Percentiles rank a stretch among this genome's conserved stretches.
Conservation (phyloP, 1,140 invertebrate species). For the Zaprionus lachaisei region DNA sequence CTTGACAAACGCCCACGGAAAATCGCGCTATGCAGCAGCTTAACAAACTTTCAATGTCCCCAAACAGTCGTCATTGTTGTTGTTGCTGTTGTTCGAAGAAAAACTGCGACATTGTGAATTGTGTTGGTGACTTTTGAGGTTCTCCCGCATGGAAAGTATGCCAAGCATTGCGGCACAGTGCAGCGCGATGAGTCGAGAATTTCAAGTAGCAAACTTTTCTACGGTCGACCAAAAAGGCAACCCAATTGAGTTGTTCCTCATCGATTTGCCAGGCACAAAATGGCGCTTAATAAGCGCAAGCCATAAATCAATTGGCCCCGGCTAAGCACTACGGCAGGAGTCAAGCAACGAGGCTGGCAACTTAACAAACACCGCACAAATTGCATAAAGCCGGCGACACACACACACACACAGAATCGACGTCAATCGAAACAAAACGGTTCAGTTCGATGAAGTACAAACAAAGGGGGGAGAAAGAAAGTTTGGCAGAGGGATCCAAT, state of each 20-base stretch:
- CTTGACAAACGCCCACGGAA: slow-evolving; percentile 19
- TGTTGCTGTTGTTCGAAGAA: not conserved
- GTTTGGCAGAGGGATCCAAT: not conserved
- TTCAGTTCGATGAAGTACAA: slow-evolving; percentile 42
- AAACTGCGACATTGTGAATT: slow-evolving; percentile 52
- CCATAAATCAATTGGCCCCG: slow-evolving; percentile 69
- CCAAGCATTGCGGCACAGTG: slow-evolving; percentile 27
- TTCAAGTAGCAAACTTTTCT: slow-evolving; percentile 53
- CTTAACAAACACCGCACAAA: slow-evolving; percentile 21
- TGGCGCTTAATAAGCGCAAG: slow-evolving; percentile 56
- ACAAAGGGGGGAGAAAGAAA: not conserved
- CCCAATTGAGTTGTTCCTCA: slow-evolving; percentile 42
- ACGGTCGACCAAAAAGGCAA: slow-evolving; percentile 17
- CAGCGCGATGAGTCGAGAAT: slow-evolving; percentile 36
- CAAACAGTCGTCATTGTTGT: slow-evolving; percentile 29
- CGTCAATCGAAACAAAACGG: slow-evolving; percentile 55
- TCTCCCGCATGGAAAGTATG: slow-evolving; percentile 52
- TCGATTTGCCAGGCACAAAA: slow-evolving; percentile 31
- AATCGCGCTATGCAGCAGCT: slow-evolving; percentile 58
- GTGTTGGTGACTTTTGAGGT: slow-evolving; percentile 45
- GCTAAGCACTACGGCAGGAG: slow-evolving; percentile 23
- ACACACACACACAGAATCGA: slow-evolving; percentile 36
- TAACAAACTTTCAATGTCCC: slow-evolving; percentile 45
- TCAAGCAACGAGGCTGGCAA: slow-evolving; percentile 28
- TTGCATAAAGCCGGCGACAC: not conserved